A percentile compares a stretch with the other conserved stretches of the same genome.
phyloP scores from a whole-genome alignment of 1,140 invertebrate species.

The Zeugodacus cucurbitae region DNA sequence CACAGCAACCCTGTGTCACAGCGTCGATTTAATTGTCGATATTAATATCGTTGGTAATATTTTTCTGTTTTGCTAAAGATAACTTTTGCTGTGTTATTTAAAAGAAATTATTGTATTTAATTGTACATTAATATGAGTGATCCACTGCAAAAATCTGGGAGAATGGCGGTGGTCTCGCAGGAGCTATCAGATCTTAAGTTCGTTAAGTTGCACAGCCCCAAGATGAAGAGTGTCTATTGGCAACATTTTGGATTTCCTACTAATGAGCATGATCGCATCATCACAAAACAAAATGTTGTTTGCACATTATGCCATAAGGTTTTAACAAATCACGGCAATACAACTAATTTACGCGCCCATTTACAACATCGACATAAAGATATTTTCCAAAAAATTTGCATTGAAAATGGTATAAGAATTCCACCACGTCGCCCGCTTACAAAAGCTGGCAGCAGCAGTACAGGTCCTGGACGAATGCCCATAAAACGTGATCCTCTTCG shows the following conservation, averaged over 20 bases:
- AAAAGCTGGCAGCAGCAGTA: neutral
- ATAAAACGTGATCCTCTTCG: conserved; percentile 34
- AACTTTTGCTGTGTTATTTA: neutral
- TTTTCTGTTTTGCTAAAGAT: neutral
- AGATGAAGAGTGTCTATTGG: conserved; percentile 75
- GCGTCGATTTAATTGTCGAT: conserved; percentile 6
- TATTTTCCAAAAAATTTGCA: conserved; percentile 56
- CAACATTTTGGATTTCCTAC: conserved; percentile 76
- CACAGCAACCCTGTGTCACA: neutral
- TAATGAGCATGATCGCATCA: conserved; percentile 71
- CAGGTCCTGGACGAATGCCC: neutral
- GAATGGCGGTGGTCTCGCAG: neutral
- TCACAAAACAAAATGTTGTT: conserved; percentile 74
- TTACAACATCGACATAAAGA: conserved; percentile 72
- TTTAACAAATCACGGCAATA: conserved; percentile 74
- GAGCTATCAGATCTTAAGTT: conserved; percentile 49
- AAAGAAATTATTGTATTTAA: neutral
- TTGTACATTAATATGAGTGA: conserved; percentile 39
- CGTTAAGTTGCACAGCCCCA: conserved; percentile 60
- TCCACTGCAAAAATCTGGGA: conserved; percentile 7
- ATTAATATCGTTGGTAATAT: neutral
- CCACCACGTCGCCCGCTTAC: conserved; percentile 52
- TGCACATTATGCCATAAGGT: conserved; percentile 73
- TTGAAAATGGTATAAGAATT: conserved; percentile 60
- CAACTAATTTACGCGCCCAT: conserved; percentile 73